phyloP scores from a whole-genome alignment of 1,140 invertebrate genomes.

The Holotrichia oblita region DNA sequence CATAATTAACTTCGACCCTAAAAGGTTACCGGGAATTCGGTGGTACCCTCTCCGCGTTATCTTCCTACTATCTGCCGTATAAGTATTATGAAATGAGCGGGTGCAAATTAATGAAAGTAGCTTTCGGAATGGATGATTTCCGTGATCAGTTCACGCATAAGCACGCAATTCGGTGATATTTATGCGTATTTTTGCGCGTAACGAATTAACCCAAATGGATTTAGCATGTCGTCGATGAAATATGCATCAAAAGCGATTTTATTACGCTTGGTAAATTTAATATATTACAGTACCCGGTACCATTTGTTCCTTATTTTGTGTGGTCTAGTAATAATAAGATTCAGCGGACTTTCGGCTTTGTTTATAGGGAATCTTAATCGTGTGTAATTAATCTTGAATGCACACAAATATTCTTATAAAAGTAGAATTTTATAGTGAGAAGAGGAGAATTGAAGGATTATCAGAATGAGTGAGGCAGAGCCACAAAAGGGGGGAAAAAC shows the following conservation, averaged over 20 bases:
- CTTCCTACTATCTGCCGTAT: background rate
- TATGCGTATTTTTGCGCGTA: conserved; percentile 8
- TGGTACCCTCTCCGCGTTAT: background rate
- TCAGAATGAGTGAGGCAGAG: no score
- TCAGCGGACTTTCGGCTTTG: no score
- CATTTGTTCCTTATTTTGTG: no score
- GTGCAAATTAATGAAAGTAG: conserved; percentile 1
- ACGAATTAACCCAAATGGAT: conserved; percentile 20
- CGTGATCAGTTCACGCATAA: background rate
- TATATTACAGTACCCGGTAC: no score
- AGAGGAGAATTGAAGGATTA: no score
- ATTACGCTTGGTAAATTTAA: no score
- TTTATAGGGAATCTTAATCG: no score
- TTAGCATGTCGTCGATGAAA: background rate
- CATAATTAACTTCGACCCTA: conserved; percentile 7
- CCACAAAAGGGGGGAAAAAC: no score
- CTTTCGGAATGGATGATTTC: conserved; percentile 13
- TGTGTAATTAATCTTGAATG: no score
- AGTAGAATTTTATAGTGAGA: no score
- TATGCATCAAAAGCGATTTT: background rate
- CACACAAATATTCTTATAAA: no score
- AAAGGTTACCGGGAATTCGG: background rate
- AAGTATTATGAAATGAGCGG: background rate
- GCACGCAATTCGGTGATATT: conserved; percentile 11
- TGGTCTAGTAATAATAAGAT: no score